phyloP scores from a whole-genome alignment of 2,797 vertebrate genomes.

The Smutsia temminckii region DNA sequence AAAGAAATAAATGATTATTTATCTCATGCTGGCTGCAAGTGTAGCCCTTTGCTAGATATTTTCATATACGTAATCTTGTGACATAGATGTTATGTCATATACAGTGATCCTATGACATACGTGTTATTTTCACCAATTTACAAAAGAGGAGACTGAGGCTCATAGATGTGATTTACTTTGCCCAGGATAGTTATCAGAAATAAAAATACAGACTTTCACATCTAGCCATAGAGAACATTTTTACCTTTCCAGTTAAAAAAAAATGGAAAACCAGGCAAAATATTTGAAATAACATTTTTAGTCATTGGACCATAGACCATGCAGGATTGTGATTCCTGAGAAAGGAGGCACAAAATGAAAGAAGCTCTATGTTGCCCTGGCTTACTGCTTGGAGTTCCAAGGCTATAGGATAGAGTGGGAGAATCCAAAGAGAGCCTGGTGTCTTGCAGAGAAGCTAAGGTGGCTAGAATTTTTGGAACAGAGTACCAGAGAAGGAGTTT shows the following conservation, averaged over 20 bases:
- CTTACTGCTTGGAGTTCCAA: not conserved
- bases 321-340: not conserved
- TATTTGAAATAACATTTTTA: not conserved
- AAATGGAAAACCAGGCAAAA: not conserved
- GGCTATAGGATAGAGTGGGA: too few species aligned
- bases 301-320: not conserved
- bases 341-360: not conserved
- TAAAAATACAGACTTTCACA: not conserved
- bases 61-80: too few species aligned
- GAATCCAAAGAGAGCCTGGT: not conserved
- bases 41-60: not conserved
- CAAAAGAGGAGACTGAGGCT: not conserved
- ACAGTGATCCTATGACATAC: not conserved
- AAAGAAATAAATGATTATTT: not conserved
- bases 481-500: not conserved
- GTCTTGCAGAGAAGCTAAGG: not conserved
- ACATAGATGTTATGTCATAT: too few species aligned
- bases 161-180: not conserved
- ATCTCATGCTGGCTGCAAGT: not conserved
- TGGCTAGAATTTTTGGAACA: not conserved
- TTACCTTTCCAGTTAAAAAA: not conserved
- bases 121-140: not conserved
- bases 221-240: not conserved
- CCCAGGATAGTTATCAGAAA: not conserved
- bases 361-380: rapidly evolving